These are phyloP conservation scores for Myotis davidii DNA, from an alignment of 2,113 vertebrate genomes.

Conservation along the genomic window DNA sequence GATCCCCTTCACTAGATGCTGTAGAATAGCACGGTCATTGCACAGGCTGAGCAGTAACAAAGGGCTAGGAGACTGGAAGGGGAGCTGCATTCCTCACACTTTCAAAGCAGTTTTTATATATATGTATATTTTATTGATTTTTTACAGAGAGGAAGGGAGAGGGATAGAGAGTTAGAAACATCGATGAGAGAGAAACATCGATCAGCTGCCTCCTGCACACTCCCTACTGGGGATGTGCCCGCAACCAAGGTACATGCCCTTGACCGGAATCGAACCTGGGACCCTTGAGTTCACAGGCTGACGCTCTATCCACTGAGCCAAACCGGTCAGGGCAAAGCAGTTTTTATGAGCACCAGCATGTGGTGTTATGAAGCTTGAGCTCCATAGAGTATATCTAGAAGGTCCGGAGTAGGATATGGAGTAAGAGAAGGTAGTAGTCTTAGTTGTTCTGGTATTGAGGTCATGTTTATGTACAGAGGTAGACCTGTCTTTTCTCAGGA, in stretches of 20 bases:
- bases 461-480: background rate
- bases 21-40: background rate
- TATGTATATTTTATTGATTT: too few relatives aligned
- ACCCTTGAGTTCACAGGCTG: too few relatives aligned
- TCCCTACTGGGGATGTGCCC: too few relatives aligned
- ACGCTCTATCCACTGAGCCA: too few relatives aligned
- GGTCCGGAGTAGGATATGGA: background rate
- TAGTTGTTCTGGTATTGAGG: background rate
- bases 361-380: background rate
- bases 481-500: background rate
- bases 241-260: too few relatives aligned
- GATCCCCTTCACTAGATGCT: background rate
- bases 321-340: background rate
- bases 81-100: background rate
- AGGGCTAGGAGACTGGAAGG: background rate
- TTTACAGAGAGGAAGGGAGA: too few relatives aligned
- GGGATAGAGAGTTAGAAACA: too few relatives aligned
- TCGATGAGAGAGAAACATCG: too few relatives aligned
- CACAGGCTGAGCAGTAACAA: background rate
- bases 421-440: background rate
- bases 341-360: background rate
- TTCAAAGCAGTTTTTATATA: background rate
- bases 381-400: background rate
- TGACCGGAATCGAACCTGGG: too few relatives aligned
- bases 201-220: too few relatives aligned